These are phyloP conservation scores for Nemapogon koenigi DNA, from an alignment of 2,888 invertebrate species.

Conservation along the genomic window DNA sequence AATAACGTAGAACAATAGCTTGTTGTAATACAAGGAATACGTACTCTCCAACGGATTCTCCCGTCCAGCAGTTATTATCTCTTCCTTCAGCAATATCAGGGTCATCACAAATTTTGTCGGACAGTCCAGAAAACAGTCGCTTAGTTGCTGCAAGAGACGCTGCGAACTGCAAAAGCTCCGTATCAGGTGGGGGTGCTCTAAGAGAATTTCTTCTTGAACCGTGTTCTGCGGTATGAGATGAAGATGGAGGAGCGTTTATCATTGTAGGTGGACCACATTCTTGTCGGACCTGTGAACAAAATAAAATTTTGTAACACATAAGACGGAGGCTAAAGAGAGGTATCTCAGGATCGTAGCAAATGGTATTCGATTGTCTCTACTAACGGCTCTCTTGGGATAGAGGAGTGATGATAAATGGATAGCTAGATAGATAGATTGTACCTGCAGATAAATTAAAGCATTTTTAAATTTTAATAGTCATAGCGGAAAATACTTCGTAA, in stretches of 20 bases:
- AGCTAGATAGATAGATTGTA: too few species aligned
- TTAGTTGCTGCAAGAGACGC: slow-evolving; percentile 73
- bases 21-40: too few species aligned
- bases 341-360: too few species aligned
- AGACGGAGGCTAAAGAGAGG: too few species aligned
- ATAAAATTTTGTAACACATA: too few species aligned
- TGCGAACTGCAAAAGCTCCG: slow-evolving; percentile 69
- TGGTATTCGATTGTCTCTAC: too few species aligned
- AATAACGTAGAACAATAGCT: too few species aligned
- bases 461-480: too few species aligned
- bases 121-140: slow-evolving; percentile 83
- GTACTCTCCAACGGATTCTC: slow-evolving; percentile 77
- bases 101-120: slow-evolving; percentile 81
- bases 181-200: slow-evolving; percentile 68
- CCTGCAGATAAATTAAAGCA: too few species aligned
- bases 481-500: too few species aligned
- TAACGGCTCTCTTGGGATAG: too few species aligned
- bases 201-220: slow-evolving; percentile 42
- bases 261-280: slow-evolving; percentile 50
- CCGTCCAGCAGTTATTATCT: slow-evolving; percentile 83
- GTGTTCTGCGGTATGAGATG: slow-evolving; percentile 26
- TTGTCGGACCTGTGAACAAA: slow-evolving; percentile 36
- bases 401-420: too few species aligned
- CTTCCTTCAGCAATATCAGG: slow-evolving; percentile 70
- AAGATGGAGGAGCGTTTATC: slow-evolving; percentile 25